Base-by-base conservation (phyloP, 2,113 vertebrate species). In the Burhinus oedicnemus region DNA sequence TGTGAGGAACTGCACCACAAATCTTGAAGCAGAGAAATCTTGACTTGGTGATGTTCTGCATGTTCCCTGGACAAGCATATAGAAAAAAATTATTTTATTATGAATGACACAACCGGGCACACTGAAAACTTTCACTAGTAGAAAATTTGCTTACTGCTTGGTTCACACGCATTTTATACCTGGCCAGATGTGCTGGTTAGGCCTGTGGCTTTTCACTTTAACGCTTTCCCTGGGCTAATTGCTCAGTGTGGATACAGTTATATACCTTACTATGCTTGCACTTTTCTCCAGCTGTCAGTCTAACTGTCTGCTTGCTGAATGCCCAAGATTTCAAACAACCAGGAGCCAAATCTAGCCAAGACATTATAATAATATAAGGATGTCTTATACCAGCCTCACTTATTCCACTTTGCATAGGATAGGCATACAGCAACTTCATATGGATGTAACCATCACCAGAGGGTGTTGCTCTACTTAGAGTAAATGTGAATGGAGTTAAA, bases 331-430 rank as follows among this genome's bases (percentile, higher is more conserved):
- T 76, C 77, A 58, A 34, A 40, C 5, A 45, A 49, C 29, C 47
- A 36, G 72, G 54, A 81, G 49, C 19, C 44, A 87, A 77, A 74
- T 21, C 47, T 55, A 36, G 32, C n/a, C 42, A 47, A 87, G 32
- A 15, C 5, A 3, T 69, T 36, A 5, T 6, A 80, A 47, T 65
- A 30, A 44, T 12, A 32, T 34, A 49, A 7, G 61, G 34, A 14
- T 62, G 6, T 52, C 55, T 88, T 65, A 5, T 15, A 26, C 4
- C 32, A 68, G 68, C 57, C 49, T 40, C 61, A 12, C 12, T 57
- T 15, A 6, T 1, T 68, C 15, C 22, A 12, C 44, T 29, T 72
- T 4, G 12, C 17, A 8, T 0, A 32, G 71, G 29, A 29, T 0
- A 72, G 18, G 32, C 15, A 1, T 26, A 9, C 15, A 40, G 19